Evolutionary conservation across 2,888 invertebrate species (phyloP).

Genomic region (Steinernema carpocapsae): DNA sequence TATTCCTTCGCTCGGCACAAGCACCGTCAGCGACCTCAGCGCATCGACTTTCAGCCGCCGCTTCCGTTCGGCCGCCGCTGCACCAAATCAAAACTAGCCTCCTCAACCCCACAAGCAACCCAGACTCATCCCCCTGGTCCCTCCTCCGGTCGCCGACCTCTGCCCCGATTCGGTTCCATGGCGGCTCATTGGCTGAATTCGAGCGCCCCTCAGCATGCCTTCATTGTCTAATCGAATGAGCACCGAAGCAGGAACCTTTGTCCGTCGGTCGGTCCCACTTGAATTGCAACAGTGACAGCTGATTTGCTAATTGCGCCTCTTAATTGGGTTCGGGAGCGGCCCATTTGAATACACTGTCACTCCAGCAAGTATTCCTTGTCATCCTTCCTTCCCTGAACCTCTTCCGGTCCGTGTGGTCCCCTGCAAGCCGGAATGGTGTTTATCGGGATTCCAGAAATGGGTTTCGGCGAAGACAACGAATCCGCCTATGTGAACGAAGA

Average conservation of each 20-base stretch:
- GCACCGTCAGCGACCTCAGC: constrained; percentile 21
- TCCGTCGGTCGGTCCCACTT: background rate
- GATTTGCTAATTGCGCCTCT: constrained; percentile 24
- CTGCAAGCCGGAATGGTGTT: background rate
- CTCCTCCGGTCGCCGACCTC: background rate
- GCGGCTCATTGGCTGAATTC: constrained; percentile 1
- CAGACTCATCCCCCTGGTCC: background rate
- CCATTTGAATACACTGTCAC: background rate
- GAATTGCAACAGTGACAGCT: constrained; percentile 24
- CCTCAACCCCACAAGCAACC: background rate
- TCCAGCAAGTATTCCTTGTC: background rate
- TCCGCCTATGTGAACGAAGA: background rate
- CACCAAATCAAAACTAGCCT: background rate
- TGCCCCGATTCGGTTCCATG: background rate
- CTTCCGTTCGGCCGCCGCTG: constrained; percentile 13
- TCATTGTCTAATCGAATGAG: constrained; percentile 27
- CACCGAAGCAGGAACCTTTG: background rate
- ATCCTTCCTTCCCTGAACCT: background rate
- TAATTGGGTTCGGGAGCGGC: constrained; percentile 9
- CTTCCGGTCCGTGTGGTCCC: too few species aligned
- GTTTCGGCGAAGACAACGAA: background rate
- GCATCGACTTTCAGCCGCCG: constrained; percentile 23
- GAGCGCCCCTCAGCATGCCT: background rate
- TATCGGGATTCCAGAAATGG: constrained; percentile 22
- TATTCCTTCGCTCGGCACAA: background rate